Evolutionary conservation across 2,888 invertebrate species (phyloP).

Genomic region (Andricus curvator): DNA sequence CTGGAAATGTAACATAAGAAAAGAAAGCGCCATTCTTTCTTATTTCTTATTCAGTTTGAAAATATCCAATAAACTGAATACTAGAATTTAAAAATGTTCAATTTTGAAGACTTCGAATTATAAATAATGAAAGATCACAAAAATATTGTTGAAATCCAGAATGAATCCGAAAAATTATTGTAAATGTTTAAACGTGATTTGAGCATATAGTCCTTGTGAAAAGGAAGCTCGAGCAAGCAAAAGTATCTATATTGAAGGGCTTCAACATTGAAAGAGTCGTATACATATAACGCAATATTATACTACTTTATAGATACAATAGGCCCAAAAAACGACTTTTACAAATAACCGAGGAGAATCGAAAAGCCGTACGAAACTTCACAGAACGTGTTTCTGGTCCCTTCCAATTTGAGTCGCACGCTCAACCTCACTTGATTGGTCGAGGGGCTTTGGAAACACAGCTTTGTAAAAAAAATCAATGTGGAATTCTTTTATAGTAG

Average conservation of each 20-base stretch:
- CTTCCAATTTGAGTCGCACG: conserved; percentile 5
- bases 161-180: no score
- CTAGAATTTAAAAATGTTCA: no score
- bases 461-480: conserved; percentile 1
- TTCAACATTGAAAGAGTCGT: neutral
- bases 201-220: no score
- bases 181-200: no score
- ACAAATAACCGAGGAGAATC: conserved; percentile 55
- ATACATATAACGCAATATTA: neutral
- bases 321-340: conserved; percentile 49
- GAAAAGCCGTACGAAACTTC: conserved; percentile 55
- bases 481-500: conserved; percentile 20
- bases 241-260: neutral
- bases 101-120: no score
- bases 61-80: no score
- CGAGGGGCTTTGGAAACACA: neutral
- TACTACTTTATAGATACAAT: neutral
- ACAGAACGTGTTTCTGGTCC: neutral
- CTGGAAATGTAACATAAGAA: neutral
- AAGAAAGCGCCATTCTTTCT: conserved; percentile 7
- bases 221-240: neutral
- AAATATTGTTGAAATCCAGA: no score
- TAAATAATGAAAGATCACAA: no score
- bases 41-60: neutral
- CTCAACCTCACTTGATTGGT: conserved; percentile 33